These are phyloP conservation scores for Patella ulyssiponensis DNA, from an alignment of 2,888 invertebrate genomes.

Conservation along the genomic window DNA sequence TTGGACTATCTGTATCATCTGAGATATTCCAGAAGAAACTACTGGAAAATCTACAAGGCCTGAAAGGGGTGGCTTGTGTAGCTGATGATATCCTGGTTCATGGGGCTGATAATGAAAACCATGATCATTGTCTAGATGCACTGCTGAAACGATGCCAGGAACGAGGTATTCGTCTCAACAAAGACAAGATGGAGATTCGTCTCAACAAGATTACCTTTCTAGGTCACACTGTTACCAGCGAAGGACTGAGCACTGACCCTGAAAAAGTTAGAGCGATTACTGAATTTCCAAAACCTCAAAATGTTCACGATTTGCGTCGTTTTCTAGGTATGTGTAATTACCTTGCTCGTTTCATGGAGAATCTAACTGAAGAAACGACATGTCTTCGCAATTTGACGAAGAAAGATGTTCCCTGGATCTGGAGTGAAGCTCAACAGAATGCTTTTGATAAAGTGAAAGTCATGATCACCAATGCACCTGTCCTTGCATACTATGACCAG, in stretches of 20 bases:
- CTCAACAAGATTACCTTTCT: slow-evolving; percentile 28
- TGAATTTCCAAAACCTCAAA: not conserved
- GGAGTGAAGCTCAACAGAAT: slow-evolving; percentile 37
- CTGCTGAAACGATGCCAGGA: slow-evolving; percentile 39
- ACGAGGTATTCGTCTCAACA: slow-evolving; percentile 34
- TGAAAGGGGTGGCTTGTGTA: slow-evolving; percentile 37
- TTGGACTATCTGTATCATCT: slow-evolving; percentile 34
- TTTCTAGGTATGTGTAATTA: slow-evolving; percentile 42
- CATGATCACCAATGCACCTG: slow-evolving; percentile 33
- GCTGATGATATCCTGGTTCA: slow-evolving; percentile 39
- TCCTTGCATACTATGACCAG: slow-evolving; percentile 38
- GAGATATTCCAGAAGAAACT: slow-evolving; percentile 43
- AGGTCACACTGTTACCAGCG: slow-evolving; percentile 34
- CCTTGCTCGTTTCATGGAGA: slow-evolving; percentile 34
- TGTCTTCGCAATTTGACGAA: slow-evolving; percentile 35
- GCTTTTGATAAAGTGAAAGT: slow-evolving; percentile 42
- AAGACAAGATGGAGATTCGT: slow-evolving; percentile 22
- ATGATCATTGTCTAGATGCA: slow-evolving; percentile 28
- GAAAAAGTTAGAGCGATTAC: slow-evolving; percentile 29
- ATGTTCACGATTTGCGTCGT: slow-evolving; percentile 31
- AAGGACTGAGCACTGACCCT: slow-evolving; percentile 44
- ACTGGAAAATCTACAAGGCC: slow-evolving; percentile 30
- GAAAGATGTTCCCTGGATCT: slow-evolving; percentile 38
- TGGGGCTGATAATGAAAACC: slow-evolving; percentile 27
- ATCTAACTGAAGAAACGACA: slow-evolving; percentile 25